A percentile compares a stretch with the other conserved stretches of the same genome.
Conservation (phyloP, 1,140 invertebrate species). For the Asobara japonica region DNA sequence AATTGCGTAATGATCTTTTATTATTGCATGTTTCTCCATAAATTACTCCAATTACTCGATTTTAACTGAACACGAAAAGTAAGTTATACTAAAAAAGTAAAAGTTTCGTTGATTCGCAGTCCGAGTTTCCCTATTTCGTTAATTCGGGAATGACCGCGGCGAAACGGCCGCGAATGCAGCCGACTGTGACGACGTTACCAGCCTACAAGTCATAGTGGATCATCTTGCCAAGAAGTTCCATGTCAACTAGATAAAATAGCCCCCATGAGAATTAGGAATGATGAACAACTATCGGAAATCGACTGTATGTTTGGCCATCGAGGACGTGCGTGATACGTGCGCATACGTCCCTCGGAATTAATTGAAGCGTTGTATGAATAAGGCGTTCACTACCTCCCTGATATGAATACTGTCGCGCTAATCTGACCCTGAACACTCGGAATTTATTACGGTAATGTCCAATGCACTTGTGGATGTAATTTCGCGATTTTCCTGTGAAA, state of each 20-base stretch:
- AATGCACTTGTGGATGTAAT: not conserved
- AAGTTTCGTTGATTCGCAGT: not conserved
- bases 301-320: not conserved
- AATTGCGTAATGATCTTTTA: no score
- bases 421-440: conserved; percentile 1
- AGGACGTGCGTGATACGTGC: conserved; percentile 1
- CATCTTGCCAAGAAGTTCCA: not conserved
- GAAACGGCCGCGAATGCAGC: not conserved
- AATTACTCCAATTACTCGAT: not conserved
- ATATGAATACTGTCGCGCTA: not conserved
- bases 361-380: conserved; percentile 4
- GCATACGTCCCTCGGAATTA: conserved; percentile 13
- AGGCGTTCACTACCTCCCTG: conserved; percentile 4
- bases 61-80: not conserved
- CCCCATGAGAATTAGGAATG: not conserved
- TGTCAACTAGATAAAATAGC: not conserved
- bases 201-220: not conserved
- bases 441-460: not conserved
- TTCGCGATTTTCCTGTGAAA: no score
- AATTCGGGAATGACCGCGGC: not conserved
- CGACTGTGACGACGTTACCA: not conserved
- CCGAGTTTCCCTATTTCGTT: not conserved
- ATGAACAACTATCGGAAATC: conserved; percentile 5
- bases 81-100: not conserved
- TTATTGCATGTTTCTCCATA: no score